A percentile compares a stretch with the other conserved stretches of the same genome.
These are phyloP conservation scores for Esox masquinongy DNA, from an alignment of 2,797 vertebrate genomes.

Conservation along the genomic window DNA sequence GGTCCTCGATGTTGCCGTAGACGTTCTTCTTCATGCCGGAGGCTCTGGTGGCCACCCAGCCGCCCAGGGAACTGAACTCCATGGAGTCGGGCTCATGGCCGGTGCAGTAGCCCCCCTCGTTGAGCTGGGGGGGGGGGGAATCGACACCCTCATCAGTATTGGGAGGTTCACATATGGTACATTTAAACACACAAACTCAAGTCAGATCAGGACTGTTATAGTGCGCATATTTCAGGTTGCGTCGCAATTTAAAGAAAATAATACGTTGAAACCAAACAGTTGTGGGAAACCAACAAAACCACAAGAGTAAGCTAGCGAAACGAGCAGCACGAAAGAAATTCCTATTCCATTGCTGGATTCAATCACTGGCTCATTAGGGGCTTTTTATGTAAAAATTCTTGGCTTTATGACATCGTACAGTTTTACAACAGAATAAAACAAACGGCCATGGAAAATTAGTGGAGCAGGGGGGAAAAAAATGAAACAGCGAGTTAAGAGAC, in stretches of 20 bases:
- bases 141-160: neutral
- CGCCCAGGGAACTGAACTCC: slow-evolving; percentile 98
- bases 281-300: slow-evolving; percentile 37
- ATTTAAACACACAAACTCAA: neutral
- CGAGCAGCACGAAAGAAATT: slow-evolving; percentile 40
- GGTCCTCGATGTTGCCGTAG: slow-evolving; percentile 98
- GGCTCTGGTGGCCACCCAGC: slow-evolving; percentile 97
- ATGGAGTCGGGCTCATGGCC: slow-evolving; percentile 98
- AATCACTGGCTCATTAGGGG: slow-evolving; percentile 33
- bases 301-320: slow-evolving; percentile 61
- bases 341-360: slow-evolving; percentile 41
- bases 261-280: neutral
- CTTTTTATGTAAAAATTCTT: slow-evolving; percentile 35
- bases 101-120: slow-evolving; percentile 95
- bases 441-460: slow-evolving; percentile 32
- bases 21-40: slow-evolving; percentile 99
- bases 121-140: slow-evolving; percentile 76
- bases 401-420: slow-evolving; percentile 49
- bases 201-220: too few species aligned
- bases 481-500: slow-evolving; percentile 2
- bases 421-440: slow-evolving; percentile 55
- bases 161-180: too few species aligned
- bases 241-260: too few species aligned
- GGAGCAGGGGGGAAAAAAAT: slow-evolving; percentile 13
- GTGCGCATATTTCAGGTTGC: too few species aligned